Conservation (phyloP, 2,888 invertebrate genomes). For the Leuctra nigra region DNA sequence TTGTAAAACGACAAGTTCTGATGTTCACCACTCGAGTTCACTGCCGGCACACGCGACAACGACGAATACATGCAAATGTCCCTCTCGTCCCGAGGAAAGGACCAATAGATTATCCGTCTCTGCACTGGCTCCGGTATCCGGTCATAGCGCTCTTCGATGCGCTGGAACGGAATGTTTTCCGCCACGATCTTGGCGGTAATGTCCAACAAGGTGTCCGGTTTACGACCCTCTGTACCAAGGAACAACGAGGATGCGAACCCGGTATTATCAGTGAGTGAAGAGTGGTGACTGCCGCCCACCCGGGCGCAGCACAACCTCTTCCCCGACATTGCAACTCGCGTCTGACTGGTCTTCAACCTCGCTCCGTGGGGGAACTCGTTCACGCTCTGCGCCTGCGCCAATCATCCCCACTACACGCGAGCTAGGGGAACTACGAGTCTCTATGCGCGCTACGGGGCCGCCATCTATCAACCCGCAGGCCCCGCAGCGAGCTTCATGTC, state of each 20-base stretch:
- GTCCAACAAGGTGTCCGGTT: constrained; percentile 69
- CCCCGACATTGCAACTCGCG: constrained; percentile 33
- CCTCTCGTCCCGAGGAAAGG: constrained; percentile 79
- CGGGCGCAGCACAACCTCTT: constrained; percentile 46
- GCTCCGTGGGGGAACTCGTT: constrained; percentile 13
- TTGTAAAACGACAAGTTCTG: constrained; percentile 79
- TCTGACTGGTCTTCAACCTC: constrained; percentile 12
- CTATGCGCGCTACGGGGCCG: constrained; percentile 29
- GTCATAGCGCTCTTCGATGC: constrained; percentile 79
- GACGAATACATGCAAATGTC: constrained; percentile 89
- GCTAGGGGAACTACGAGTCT: background rate
- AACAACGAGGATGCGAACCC: constrained; percentile 14
- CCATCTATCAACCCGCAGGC: constrained; percentile 31
- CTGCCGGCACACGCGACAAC: constrained; percentile 51
- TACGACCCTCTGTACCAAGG: constrained; percentile 16
- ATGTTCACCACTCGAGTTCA: constrained; percentile 48
- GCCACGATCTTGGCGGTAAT: constrained; percentile 78
- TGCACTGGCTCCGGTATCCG: constrained; percentile 86
- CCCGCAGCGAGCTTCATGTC: constrained; percentile 40
- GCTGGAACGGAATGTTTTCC: constrained; percentile 77
- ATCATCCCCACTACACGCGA: constrained; percentile 3
- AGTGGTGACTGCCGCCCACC: constrained; percentile 29
- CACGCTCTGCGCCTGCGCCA: constrained; percentile 23
- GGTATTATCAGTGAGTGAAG: constrained; percentile 2
- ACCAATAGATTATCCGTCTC: constrained; percentile 81